These are phyloP conservation scores for Lagria hirta DNA, from an alignment of 2,888 invertebrate genomes.

Conservation along the genomic window DNA sequence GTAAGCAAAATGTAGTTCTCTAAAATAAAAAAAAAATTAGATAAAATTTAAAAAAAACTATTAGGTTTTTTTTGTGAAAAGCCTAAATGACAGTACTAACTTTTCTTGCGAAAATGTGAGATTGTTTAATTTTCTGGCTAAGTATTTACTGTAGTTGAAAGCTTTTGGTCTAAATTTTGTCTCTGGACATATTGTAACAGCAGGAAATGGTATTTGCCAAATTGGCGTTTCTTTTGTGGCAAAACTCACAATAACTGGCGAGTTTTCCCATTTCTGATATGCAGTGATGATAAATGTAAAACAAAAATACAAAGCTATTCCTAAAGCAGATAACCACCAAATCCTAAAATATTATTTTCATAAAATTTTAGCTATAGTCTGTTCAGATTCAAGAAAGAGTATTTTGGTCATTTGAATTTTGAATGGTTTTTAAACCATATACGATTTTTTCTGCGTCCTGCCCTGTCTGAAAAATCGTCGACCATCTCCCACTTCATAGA, in stretches of 20 bases:
- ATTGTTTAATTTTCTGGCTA: constrained; percentile 11
- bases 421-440: no score
- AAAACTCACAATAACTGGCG: constrained; percentile 73
- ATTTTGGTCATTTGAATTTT: no score
- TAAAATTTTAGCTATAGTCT: background rate
- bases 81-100: constrained; percentile 24
- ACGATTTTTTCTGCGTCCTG: background rate
- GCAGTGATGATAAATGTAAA: constrained; percentile 63
- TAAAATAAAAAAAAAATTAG: no score
- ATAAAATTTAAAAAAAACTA: background rate
- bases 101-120: constrained; percentile 16
- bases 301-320: constrained; percentile 61
- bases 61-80: constrained; percentile 4
- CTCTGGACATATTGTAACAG: constrained; percentile 62
- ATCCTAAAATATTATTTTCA: constrained; percentile 52
- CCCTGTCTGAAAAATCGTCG: no score
- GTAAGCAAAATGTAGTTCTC: constrained; percentile 5
- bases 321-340: constrained; percentile 65
- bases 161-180: constrained; percentile 56
- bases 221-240: constrained; percentile 69
- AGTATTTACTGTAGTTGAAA: constrained; percentile 17
- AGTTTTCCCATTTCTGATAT: constrained; percentile 70
- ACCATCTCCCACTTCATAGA: no score
- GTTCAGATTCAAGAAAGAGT: background rate
- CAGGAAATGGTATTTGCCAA: constrained; percentile 59